These are phyloP conservation scores for Hydraecia micacea DNA, from an alignment of 2,888 invertebrate genomes.

Conservation along the genomic window DNA sequence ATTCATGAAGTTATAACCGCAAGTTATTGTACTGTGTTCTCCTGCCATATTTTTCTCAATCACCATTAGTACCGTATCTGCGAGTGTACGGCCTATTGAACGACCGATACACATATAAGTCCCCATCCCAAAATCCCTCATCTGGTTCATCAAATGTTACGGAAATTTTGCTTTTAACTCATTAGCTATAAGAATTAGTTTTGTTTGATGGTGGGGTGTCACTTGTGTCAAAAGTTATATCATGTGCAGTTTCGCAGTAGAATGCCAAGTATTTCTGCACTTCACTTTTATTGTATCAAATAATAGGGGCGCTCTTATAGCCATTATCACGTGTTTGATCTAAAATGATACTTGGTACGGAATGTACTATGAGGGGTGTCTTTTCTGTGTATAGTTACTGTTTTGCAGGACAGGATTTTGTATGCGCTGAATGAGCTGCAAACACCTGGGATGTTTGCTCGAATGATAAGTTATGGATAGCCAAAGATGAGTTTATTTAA, in stretches of 20 bases:
- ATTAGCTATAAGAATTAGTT: slow-evolving; percentile 55
- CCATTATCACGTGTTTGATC: slow-evolving; percentile 90
- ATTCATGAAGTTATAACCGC: slow-evolving; percentile 89
- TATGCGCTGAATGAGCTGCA: too few relatives aligned
- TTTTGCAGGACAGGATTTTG: slow-evolving; percentile 58
- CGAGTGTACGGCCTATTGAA: slow-evolving; percentile 86
- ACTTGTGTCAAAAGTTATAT: slow-evolving; percentile 74
- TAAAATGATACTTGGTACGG: slow-evolving; percentile 89
- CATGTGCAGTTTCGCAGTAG: slow-evolving; percentile 82
- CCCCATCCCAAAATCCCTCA: slow-evolving; percentile 80
- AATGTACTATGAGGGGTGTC: slow-evolving; percentile 75
- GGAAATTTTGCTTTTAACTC: slow-evolving; percentile 65
- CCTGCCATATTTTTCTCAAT: slow-evolving; percentile 89
- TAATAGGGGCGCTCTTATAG: slow-evolving; percentile 90
- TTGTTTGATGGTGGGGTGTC: slow-evolving; percentile 55
- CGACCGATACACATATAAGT: slow-evolving; percentile 76
- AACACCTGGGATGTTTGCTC: neutral
- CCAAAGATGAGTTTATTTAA: neutral
- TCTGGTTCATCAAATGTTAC: slow-evolving; percentile 61
- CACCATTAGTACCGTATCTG: slow-evolving; percentile 89
- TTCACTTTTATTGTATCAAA: slow-evolving; percentile 91
- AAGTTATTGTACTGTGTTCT: slow-evolving; percentile 84
- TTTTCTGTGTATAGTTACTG: slow-evolving; percentile 75
- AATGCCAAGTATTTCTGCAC: slow-evolving; percentile 90
- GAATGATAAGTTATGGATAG: neutral